Evolutionary conservation across 2,888 invertebrate genomes (phyloP), one percentile per base, ranked within the genome.

Genomic region (Calliscelio sp.): DNA sequence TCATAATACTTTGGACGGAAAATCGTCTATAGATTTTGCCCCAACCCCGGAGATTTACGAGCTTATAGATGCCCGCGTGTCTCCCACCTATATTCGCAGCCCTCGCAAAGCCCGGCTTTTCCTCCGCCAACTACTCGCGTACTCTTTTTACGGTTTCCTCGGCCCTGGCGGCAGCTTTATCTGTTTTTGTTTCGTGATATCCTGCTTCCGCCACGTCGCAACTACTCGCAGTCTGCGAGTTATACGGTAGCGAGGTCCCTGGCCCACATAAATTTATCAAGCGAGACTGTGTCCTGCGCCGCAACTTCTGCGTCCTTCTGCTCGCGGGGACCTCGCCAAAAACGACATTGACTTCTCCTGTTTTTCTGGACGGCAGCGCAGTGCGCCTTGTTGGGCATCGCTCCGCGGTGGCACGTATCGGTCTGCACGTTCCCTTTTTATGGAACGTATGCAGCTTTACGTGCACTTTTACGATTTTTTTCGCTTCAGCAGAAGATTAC

Each of bases 51-150:
- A 91, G 90, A 92, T 92, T 92, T 92, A 92, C 90, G 90, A 90
- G 90, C 90, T 92, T 92, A 92, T 92, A 91, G 92, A 92, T 92
- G 90, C 89, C 90, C 66, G 49, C 7, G 65, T 59, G 46, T 55
- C 44, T 75, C 57, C 49, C 81, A 82, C 77, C 68, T 84, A 71
- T 84, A 6, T 80, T n/a, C n/a, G n/a, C 79, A 65, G 53, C 65
- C 61, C 79, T 83, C 78, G 46, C 79, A 80, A 61, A 44, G 22
- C 41, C 49, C 41, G 41, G 38, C 22, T 66, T 65, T 75, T 63
- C 70, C 65, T 79, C 71, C 80, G 63, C 85, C 84, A 81, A 75
- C 84, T 84, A 85, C 85, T 85, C 84, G 87, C 79, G 46, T 55
- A 24, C 70, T 49, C 71, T 79, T 82, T 80, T 73, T 74, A 57